These are phyloP conservation scores for Parochlus steinenii DNA, from an alignment of 2,888 invertebrate species.

Conservation along the genomic window DNA sequence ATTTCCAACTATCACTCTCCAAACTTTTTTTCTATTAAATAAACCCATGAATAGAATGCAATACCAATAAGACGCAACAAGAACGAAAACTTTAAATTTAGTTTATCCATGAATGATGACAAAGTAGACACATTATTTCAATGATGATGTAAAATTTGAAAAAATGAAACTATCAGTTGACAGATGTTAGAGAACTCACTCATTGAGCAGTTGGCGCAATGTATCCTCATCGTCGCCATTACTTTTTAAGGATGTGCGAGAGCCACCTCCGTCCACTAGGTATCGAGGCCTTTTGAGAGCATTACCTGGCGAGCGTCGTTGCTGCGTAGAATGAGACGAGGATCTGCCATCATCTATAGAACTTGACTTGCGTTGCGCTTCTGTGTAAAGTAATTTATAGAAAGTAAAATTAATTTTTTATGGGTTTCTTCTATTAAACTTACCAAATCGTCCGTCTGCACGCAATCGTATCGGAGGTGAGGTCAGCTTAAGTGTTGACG, in stretches of 20 bases:
- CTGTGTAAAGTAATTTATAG: background rate
- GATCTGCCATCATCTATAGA: conserved; percentile 26
- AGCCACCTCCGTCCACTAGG: conserved; percentile 27
- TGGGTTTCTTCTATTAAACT: too few relatives aligned
- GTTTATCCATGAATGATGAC: too few relatives aligned
- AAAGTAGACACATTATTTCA: too few relatives aligned
- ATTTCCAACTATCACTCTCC: too few relatives aligned
- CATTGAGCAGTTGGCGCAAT: conserved; percentile 88
- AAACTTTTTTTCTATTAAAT: too few relatives aligned
- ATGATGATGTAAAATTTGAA: background rate
- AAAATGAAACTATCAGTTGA: background rate
- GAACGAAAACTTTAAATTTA: too few relatives aligned
- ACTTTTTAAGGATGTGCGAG: conserved; percentile 30
- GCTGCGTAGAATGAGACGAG: conserved; percentile 10
- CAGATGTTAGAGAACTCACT: conserved; percentile 39
- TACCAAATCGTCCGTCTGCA: conserved; percentile 10
- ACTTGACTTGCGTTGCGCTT: conserved; percentile 12
- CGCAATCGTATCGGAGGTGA: conserved; percentile 23
- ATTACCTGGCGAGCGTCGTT: conserved; percentile 30
- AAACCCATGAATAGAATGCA: too few relatives aligned
- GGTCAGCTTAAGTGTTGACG: conserved; percentile 33
- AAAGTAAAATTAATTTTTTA: too few relatives aligned
- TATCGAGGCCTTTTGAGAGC: conserved; percentile 28
- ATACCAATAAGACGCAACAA: too few relatives aligned
- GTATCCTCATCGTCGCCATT: conserved; percentile 73